phyloP scores from a whole-genome alignment of 30 jellyfish, hydroid and myxozoan species.

The Cassiopea andromeda region DNA sequence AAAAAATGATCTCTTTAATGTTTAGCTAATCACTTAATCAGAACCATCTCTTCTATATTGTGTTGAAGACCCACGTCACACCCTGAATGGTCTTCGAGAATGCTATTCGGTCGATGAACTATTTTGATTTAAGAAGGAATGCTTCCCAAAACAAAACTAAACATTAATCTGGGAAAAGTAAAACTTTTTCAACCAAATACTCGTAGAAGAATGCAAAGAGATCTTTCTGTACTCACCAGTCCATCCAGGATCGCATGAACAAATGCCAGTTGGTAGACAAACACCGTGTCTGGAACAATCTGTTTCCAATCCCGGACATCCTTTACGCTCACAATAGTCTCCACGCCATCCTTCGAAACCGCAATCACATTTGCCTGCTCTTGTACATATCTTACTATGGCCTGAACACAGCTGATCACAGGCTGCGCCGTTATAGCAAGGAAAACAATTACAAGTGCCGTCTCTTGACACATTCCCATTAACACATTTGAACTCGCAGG shows the following conservation, averaged over 20 bases:
- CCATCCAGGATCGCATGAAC: constrained; percentile 79
- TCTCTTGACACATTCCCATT: constrained; percentile 66
- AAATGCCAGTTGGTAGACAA: constrained; percentile 74
- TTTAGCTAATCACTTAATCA: too few species aligned
- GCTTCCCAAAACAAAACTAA: too few species aligned
- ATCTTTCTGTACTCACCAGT: constrained; percentile 31
- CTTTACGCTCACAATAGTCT: constrained; percentile 67
- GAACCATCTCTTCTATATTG: too few species aligned
- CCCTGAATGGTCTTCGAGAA: too few species aligned
- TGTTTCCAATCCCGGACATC: constrained; percentile 59
- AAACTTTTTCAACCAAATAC: too few species aligned
- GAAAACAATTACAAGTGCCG: constrained; percentile 64
- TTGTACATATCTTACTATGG: constrained; percentile 63
- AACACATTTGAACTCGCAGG: constrained; percentile 67
- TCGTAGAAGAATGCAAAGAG: too few species aligned
- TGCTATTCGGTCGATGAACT: too few species aligned
- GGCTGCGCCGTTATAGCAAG: constrained; percentile 74
- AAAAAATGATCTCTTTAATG: too few species aligned
- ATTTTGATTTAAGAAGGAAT: too few species aligned
- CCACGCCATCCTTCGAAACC: constrained; percentile 84
- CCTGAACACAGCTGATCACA: constrained; percentile 69
- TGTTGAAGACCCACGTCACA: too few species aligned
- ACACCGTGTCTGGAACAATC: constrained; percentile 77
- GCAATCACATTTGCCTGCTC: constrained; percentile 70
- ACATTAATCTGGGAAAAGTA: too few species aligned